A percentile compares a stretch with the other conserved stretches of the same genome.
Evolutionary conservation across 2,797 vertebrate species (phyloP).

Genomic region (Acanthurus lineatus): DNA sequence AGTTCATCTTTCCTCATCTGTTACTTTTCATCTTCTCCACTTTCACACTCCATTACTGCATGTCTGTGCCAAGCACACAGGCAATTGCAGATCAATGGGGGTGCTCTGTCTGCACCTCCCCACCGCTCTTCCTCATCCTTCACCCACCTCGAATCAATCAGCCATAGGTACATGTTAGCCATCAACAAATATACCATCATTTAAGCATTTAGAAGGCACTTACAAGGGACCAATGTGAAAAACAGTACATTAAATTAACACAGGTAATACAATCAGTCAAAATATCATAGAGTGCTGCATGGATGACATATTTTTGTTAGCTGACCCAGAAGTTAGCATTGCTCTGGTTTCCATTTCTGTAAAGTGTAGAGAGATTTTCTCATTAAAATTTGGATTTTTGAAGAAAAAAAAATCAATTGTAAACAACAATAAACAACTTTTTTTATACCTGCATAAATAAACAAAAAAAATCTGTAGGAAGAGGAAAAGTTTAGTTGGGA

Average conservation of each 20-base stretch:
- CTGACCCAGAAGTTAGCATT: too few relatives aligned
- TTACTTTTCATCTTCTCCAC: slow-evolving; percentile 64
- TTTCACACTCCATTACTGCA: slow-evolving; percentile 66
- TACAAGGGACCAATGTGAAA: slow-evolving; percentile 13
- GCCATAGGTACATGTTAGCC: slow-evolving; percentile 11
- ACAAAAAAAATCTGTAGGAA: too few relatives aligned
- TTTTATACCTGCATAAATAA: too few relatives aligned
- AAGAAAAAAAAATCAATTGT: too few relatives aligned
- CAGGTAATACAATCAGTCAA: neutral
- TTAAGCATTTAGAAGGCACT: slow-evolving; percentile 20
- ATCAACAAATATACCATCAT: slow-evolving; percentile 15
- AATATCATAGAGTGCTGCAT: neutral
- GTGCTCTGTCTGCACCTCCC: slow-evolving; percentile 33
- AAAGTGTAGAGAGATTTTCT: too few relatives aligned
- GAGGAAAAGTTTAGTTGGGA: too few relatives aligned
- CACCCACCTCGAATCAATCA: slow-evolving; percentile 37
- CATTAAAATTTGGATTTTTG: too few relatives aligned
- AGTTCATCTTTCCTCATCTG: slow-evolving; percentile 73
- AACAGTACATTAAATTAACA: neutral
- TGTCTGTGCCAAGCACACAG: slow-evolving; percentile 30
- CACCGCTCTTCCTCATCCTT: slow-evolving; percentile 31
- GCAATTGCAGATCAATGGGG: slow-evolving; percentile 60
- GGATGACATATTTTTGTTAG: too few relatives aligned
- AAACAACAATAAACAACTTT: too few relatives aligned
- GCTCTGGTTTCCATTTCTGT: too few relatives aligned